A percentile compares a stretch with the other conserved stretches of the same genome.
Evolutionary conservation across 1,140 invertebrate species (phyloP).

Genomic region (Anastatus disparis): DNA sequence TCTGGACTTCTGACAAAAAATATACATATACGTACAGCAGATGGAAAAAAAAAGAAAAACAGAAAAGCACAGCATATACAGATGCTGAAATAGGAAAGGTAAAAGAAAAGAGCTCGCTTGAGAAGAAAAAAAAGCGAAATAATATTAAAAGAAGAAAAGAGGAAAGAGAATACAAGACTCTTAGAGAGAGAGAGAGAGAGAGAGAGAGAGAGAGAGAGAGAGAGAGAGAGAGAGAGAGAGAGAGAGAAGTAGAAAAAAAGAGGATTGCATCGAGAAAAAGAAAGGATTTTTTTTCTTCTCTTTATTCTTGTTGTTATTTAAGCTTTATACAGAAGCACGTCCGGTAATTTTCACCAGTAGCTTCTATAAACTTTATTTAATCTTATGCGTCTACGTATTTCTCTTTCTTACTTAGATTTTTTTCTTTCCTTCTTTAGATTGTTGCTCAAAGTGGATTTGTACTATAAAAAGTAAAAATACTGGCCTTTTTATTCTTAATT

Average conservation of each 20-base stretch:
- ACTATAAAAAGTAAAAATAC: not conserved
- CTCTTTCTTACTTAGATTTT: not conserved
- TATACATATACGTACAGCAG: not conserved
- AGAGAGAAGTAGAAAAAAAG: not conserved
- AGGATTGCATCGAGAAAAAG: not conserved
- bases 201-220: not conserved
- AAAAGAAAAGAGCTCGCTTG: too few relatives aligned
- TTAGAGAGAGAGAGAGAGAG: too few relatives aligned
- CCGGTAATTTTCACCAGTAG: not conserved
- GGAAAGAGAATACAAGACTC: not conserved
- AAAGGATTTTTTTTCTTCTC: conserved; percentile 36
- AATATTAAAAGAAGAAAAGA: too few relatives aligned
- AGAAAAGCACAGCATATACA: conserved; percentile 4
- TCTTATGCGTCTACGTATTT: conserved; percentile 27
- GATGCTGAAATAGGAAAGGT: too few relatives aligned
- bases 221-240: not conserved
- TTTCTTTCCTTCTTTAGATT: not conserved
- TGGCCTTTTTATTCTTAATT: conserved; percentile 31
- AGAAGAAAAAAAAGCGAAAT: too few relatives aligned
- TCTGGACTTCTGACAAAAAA: conserved; percentile 14
- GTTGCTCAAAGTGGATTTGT: too few relatives aligned
- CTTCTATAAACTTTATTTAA: conserved; percentile 39
- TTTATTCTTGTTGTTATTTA: conserved; percentile 31
- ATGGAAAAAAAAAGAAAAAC: not conserved
- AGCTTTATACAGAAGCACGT: conserved; percentile 18